Evolutionary conservation across 30 jellyfish, hydroid and myxozoan species (phyloP).

Genomic region (Pelagia noctiluca): DNA sequence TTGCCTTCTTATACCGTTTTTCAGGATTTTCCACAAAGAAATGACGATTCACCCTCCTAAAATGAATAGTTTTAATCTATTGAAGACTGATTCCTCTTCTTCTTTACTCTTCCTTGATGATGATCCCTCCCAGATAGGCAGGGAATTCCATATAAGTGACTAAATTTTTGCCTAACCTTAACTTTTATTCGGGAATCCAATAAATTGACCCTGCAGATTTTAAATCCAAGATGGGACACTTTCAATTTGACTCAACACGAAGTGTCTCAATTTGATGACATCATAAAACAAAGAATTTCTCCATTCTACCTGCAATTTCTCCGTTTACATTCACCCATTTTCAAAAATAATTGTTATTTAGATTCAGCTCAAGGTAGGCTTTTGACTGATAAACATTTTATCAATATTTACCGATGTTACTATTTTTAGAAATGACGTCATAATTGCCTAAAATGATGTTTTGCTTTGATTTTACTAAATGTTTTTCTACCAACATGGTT

Average conservation of each 20-base stretch:
- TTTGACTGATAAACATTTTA: constrained; percentile 8
- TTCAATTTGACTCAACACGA: constrained; percentile 28
- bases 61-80: too few relatives aligned
- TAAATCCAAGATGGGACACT: constrained; percentile 39
- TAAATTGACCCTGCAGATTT: constrained; percentile 43
- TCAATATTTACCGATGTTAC: constrained; percentile 18
- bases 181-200: background rate
- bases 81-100: too few relatives aligned
- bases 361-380: constrained; percentile 21
- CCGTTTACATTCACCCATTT: constrained; percentile 32
- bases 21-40: too few relatives aligned
- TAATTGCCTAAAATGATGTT: constrained; percentile 34
- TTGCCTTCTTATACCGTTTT: too few relatives aligned
- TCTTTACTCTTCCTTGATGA: too few relatives aligned
- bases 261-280: constrained; percentile 43
- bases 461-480: constrained; percentile 28
- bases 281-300: constrained; percentile 16
- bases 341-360: constrained; percentile 25
- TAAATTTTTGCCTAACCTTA: constrained; percentile 24
- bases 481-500: background rate
- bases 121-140: too few relatives aligned
- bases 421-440: constrained; percentile 36
- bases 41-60: too few relatives aligned
- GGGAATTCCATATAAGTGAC: constrained; percentile 17
- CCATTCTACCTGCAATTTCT: constrained; percentile 52